phyloP scores from a whole-genome alignment of 2,888 invertebrate genomes.

The Lepas anatifera region DNA sequence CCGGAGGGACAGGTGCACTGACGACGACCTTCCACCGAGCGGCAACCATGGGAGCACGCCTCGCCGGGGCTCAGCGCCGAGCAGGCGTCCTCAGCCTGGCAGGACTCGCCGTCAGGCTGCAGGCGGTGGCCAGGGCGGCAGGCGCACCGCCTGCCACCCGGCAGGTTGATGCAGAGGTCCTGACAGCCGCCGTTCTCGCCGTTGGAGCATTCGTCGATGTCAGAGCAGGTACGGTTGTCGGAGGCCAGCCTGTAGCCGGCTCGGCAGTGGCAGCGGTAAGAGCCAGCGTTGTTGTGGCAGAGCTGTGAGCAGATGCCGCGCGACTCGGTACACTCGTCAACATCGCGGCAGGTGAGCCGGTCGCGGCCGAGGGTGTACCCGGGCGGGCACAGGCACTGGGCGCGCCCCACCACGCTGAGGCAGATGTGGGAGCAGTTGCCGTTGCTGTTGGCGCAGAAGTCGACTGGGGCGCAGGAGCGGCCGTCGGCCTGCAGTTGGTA shows the following conservation, averaged over 20 bases:
- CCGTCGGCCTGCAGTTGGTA: slow-evolving; percentile 29
- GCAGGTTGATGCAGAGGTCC: slow-evolving; percentile 34
- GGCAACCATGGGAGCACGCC: neutral
- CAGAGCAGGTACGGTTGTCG: slow-evolving; percentile 22
- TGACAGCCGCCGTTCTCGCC: slow-evolving; percentile 32
- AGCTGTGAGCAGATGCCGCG: slow-evolving; percentile 18
- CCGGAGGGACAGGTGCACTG: neutral
- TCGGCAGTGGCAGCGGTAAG: slow-evolving; percentile 21
- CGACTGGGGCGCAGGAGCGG: slow-evolving; percentile 43
- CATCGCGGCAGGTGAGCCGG: slow-evolving; percentile 18
- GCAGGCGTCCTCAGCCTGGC: neutral
- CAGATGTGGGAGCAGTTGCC: slow-evolving; percentile 37
- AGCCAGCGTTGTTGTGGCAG: slow-evolving; percentile 33
- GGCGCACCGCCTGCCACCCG: slow-evolving; percentile 28
- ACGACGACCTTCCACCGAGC: neutral
- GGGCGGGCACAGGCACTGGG: slow-evolving; percentile 17
- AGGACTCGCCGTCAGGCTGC: neutral
- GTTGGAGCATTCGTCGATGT: slow-evolving; percentile 29
- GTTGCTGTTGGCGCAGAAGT: slow-evolving; percentile 38
- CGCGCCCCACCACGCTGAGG: slow-evolving; percentile 4
- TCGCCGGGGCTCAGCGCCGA: neutral
- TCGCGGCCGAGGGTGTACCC: slow-evolving; percentile 20
- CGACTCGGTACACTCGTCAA: slow-evolving; percentile 23
- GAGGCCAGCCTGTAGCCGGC: slow-evolving; percentile 20
- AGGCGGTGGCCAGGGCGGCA: slow-evolving; percentile 16